These are phyloP conservation scores for Myotis yumanensis DNA, from an alignment of 2,113 vertebrate species.

Conservation along the genomic window DNA sequence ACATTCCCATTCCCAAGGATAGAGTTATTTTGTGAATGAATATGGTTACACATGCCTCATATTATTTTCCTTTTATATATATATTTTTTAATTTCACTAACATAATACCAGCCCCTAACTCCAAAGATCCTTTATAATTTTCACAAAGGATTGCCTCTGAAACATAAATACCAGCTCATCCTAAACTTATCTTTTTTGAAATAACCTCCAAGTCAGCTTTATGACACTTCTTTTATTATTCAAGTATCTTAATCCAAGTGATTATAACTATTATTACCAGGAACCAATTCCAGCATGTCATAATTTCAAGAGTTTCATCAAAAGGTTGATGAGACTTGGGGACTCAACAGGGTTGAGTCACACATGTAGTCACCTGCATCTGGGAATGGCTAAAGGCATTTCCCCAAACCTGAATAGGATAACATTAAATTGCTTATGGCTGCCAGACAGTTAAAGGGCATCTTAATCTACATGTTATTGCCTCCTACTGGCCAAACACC, in stretches of 20 bases:
- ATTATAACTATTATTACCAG: background rate
- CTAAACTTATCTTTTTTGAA: background rate
- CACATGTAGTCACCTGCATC: no score
- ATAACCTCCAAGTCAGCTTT: background rate
- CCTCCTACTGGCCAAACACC: no score
- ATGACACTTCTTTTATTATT: background rate
- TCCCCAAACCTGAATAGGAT: no score
- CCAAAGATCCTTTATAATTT: background rate
- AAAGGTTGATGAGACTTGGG: no score
- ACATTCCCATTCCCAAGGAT: background rate
- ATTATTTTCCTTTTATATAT: background rate
- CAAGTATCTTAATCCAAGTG: background rate
- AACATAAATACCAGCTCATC: conserved; percentile 4
- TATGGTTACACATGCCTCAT: background rate
- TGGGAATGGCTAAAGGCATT: no score
- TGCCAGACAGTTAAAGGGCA: no score
- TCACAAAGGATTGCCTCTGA: background rate
- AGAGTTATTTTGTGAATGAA: conserved; percentile 18
- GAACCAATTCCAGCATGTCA: no score
- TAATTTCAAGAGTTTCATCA: no score
- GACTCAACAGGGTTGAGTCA: no score
- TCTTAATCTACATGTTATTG: no score
- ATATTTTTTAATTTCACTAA: background rate
- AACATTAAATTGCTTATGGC: no score
- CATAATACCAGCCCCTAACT: background rate